Conservation (phyloP, 1,140 invertebrate species). For the Drosophila oshimai region DNA sequence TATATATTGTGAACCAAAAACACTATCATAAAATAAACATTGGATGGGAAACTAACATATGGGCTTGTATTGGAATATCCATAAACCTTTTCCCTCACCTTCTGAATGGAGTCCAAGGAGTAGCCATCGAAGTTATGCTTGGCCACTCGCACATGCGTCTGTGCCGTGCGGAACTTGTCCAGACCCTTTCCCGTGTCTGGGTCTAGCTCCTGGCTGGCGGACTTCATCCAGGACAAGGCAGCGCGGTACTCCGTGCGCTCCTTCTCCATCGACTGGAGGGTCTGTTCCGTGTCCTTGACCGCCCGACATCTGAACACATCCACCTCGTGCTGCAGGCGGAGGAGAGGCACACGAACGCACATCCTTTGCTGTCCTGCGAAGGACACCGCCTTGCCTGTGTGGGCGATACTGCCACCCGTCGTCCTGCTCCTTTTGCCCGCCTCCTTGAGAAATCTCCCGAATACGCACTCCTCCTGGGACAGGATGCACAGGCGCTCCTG, state of each 20-base stretch:
- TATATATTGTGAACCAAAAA: too few species aligned
- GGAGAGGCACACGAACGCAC: slow-evolving; percentile 92
- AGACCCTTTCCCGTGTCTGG: slow-evolving; percentile 97
- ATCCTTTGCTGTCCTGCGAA: slow-evolving; percentile 98
- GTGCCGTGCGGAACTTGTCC: slow-evolving; percentile 97
- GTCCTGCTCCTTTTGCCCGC: slow-evolving; percentile 93
- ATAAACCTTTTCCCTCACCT: too few species aligned
- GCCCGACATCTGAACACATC: slow-evolving; percentile 98
- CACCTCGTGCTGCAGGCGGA: slow-evolving; percentile 96
- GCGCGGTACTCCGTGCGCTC: slow-evolving; percentile 97
- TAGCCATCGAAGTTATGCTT: slow-evolving; percentile 97
- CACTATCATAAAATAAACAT: too few species aligned
- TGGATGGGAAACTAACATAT: too few species aligned
- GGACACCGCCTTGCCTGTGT: slow-evolving; percentile 96
- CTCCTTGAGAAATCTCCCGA: slow-evolving; percentile 97
- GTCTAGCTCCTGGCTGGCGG: slow-evolving; percentile 96
- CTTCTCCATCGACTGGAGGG: slow-evolving; percentile 92
- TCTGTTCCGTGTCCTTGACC: slow-evolving; percentile 95
- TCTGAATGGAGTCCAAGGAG: slow-evolving; percentile 97
- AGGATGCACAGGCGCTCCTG: slow-evolving; percentile 96
- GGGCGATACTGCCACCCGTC: slow-evolving; percentile 96
- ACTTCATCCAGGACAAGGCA: slow-evolving; percentile 99
- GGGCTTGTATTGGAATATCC: too few species aligned
- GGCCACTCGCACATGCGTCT: slow-evolving; percentile 88
- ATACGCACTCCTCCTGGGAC: slow-evolving; percentile 97